A percentile compares a stretch with the other conserved stretches of the same genome.
These are phyloP conservation scores for Symphodus melops DNA, from an alignment of 2,113 vertebrate species.

Conservation along the genomic window DNA sequence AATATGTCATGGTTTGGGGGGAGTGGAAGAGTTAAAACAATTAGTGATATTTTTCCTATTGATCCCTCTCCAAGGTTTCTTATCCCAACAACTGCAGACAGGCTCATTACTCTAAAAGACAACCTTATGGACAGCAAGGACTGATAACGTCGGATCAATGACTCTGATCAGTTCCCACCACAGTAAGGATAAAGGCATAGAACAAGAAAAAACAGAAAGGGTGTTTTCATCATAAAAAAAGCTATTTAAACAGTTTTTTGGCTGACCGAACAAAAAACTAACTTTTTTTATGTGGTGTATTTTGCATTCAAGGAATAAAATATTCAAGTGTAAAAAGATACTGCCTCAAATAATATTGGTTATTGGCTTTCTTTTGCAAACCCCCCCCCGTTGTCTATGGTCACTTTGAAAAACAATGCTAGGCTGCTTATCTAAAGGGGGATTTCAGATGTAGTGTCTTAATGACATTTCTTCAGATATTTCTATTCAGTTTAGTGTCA, in stretches of 20 bases:
- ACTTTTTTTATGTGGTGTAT: too few relatives aligned
- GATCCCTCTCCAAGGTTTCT: conserved; percentile 63
- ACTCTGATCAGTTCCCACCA: conserved; percentile 66
- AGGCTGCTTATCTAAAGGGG: too few relatives aligned
- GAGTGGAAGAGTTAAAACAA: conserved; percentile 56
- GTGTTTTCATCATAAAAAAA: conserved; percentile 45
- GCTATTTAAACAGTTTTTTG: conserved; percentile 29
- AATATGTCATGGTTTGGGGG: background rate
- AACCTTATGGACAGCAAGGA: conserved; percentile 62
- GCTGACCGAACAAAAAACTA: too few relatives aligned
- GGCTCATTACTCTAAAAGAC: conserved; percentile 79
- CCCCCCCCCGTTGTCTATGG: too few relatives aligned
- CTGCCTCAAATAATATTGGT: too few relatives aligned
- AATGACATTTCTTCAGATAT: too few relatives aligned
- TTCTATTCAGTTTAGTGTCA: too few relatives aligned
- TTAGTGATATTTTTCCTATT: conserved; percentile 63
- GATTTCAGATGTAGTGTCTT: too few relatives aligned
- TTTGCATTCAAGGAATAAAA: too few relatives aligned
- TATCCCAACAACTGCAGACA: conserved; percentile 65
- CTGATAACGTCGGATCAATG: conserved; percentile 77
- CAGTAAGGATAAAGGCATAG: conserved; percentile 54
- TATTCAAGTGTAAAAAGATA: too few relatives aligned
- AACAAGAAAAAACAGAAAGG: conserved; percentile 54
- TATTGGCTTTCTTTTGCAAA: too few relatives aligned
- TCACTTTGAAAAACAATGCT: too few relatives aligned